Percentiles rank a stretch among this genome's conserved stretches.
These are phyloP conservation scores for Vimba vimba DNA, from an alignment of 2,113 vertebrate genomes.

Conservation along the genomic window DNA sequence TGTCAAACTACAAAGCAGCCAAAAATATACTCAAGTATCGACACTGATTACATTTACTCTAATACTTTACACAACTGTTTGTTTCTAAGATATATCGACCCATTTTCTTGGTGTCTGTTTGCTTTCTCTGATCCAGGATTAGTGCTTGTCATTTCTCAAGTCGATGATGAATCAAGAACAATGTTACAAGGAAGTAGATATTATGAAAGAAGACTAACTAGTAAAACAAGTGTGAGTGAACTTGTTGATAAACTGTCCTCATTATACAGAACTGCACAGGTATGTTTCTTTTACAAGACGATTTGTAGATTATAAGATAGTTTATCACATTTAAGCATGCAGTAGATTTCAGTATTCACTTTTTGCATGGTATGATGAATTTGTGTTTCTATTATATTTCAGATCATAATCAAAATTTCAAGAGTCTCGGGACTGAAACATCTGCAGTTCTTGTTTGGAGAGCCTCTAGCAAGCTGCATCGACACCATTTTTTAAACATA, in stretches of 20 bases:
- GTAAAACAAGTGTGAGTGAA: slow-evolving; percentile 8
- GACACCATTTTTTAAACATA: no score
- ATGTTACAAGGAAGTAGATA: background rate
- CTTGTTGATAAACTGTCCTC: slow-evolving; percentile 6
- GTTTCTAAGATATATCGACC: no score
- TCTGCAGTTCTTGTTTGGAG: background rate
- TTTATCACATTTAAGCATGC: background rate
- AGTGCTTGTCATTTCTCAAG: background rate
- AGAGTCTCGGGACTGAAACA: background rate
- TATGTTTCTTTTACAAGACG: background rate
- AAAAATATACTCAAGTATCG: no score
- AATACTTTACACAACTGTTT: no score
- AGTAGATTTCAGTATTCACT: background rate
- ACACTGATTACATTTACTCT: no score
- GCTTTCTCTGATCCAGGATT: background rate
- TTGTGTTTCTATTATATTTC: background rate
- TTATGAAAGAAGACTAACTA: background rate
- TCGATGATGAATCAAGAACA: background rate
- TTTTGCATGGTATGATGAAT: background rate
- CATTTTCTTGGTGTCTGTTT: background rate
- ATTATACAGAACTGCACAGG: background rate
- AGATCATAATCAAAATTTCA: slow-evolving; percentile 12
- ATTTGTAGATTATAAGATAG: background rate
- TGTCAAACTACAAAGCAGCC: no score
- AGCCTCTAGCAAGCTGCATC: background rate